Conservation (phyloP, 1,140 invertebrate genomes). For the Scaptodrosophila lebanonensis region DNA sequence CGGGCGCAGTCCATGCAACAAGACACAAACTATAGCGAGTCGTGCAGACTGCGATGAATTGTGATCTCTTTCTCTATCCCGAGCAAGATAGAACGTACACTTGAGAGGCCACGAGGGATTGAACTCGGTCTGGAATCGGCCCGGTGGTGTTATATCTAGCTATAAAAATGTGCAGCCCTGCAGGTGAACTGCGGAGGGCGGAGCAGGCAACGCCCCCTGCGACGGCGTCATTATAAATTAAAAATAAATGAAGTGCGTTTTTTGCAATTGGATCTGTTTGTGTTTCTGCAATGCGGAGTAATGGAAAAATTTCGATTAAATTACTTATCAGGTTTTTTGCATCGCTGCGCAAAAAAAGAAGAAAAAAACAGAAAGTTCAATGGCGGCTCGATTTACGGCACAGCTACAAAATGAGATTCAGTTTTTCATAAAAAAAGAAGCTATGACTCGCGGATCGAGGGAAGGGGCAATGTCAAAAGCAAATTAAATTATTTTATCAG, state of each 20-base stretch:
- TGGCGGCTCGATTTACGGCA: conserved; percentile 65
- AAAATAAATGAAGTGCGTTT: conserved; percentile 70
- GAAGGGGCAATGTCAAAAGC: conserved; percentile 44
- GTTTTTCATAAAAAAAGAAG: conserved; percentile 39
- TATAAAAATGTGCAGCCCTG: too few relatives aligned
- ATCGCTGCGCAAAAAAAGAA: conserved; percentile 34
- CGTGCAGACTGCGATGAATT: background rate
- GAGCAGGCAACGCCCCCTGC: background rate
- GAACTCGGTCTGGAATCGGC: conserved; percentile 21
- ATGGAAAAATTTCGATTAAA: conserved; percentile 70
- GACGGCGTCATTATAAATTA: conserved; percentile 69
- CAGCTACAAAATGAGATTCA: conserved; percentile 57
- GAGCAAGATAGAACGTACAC: conserved; percentile 7
- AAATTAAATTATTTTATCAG: conserved; percentile 74
- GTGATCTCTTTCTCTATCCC: background rate
- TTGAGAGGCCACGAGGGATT: conserved; percentile 12
- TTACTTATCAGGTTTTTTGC: conserved; percentile 61
- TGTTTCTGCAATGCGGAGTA: conserved; percentile 10
- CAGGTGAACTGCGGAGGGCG: too few relatives aligned
- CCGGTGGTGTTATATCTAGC: too few relatives aligned
- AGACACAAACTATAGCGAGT: background rate
- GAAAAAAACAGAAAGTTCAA: conserved; percentile 19
- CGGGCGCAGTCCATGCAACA: conserved; percentile 20
- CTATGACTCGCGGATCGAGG: conserved; percentile 4
- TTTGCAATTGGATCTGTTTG: conserved; percentile 40